Evolutionary conservation across 2,113 vertebrate species (phyloP), one percentile per base, ranked within the genome.

Genomic region (Misgurnus anguillicaudatus): DNA sequence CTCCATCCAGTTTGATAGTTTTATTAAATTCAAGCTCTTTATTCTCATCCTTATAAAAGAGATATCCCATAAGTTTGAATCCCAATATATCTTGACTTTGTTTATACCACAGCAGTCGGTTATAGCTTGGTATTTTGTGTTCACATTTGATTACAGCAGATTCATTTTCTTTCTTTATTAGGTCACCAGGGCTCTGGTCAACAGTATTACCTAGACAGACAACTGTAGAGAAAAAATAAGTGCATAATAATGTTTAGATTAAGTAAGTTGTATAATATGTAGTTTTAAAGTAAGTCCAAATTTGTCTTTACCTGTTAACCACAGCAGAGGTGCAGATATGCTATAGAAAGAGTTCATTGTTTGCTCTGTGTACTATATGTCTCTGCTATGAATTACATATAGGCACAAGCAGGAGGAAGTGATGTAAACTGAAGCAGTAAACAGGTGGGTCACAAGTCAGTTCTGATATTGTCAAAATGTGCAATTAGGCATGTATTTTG

Each of bases 81-180:
- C 63, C 60, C 38, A 66, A 10, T 1, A 8, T 19, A 48, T 38
- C 53, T 17, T 70, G 41, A 38, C 14, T 64, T 69, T 86, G 72
- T 75, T 84, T 80, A 24, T 86, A 86, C 85, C 85, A 87, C 55
- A 75, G 78, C 9, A 86, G 79, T 17, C 1, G 10, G 3, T 85
- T 4, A 41, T 84, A 80, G 58, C 4, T 39, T 3, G 9, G 5
- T 14, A 80, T 65, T 2, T 3, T 74, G 42, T 86, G 71, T 1
- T 42, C 51, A 75, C 85, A 86, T n/a, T n/a, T 21, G 3, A 85
- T 77, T 2, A 80, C 38, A 48, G 55, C 74, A 47, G 17, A 13
- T 19, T 80, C 21, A 16, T 66, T 14, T 1, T 21, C 7, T 0
- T 19, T 38, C n/a, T 61, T 78, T 10, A 84, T 31, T 47, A 79